Base-by-base conservation (phyloP, 2,113 vertebrate species). In the Actenoides hombroni region DNA sequence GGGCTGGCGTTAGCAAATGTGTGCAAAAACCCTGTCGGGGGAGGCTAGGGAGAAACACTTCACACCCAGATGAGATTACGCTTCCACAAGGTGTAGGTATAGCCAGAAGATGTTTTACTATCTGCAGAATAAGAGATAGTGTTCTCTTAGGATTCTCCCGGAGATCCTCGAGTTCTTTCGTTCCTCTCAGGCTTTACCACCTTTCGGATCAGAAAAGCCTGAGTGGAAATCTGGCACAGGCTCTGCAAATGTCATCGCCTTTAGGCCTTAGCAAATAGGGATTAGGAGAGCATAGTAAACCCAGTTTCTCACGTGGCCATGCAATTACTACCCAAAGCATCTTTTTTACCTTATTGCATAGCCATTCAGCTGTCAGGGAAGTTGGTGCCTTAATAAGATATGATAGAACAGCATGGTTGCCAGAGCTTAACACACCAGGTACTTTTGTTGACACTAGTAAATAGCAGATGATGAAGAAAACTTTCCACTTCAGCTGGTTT, bases 41-140 rank as follows among this genome's bases (percentile, higher is more conserved):
- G 67, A 51, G 17, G 35, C 29, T 93, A 44, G 29, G 56, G 44
- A 40, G 11, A 25, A 70, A 37, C 17, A 26, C 28, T 63, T 17
- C 2, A 31, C 39, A 14, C 19, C 17, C 21, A 20, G 40, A 14
- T 0, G 2, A 56, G 40, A 13, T 37, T 53, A 42, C 42, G 14
- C 42, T 60, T 44, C 37, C 60, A 39, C 37, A 8, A 39, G 0
- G 3, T 40, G 42, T 53, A 76, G n/a, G 21, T 40, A n/a, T 1
- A 42, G 53, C 16, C 75, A 67, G 53, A 83, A 71, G 17, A 9
- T 74, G 46, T 13, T 88, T 59, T 16, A 78, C 12, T 16, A 44
- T 48, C 64, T 84, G 48, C 53, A 83, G 39, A 87, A 23, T 29
- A 78, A 56, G 35, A 71, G 13, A 33, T 57, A 48, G 12, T 35